Conservation (phyloP, 2,888 invertebrate genomes). For the Lasioglossum calceatum region DNA sequence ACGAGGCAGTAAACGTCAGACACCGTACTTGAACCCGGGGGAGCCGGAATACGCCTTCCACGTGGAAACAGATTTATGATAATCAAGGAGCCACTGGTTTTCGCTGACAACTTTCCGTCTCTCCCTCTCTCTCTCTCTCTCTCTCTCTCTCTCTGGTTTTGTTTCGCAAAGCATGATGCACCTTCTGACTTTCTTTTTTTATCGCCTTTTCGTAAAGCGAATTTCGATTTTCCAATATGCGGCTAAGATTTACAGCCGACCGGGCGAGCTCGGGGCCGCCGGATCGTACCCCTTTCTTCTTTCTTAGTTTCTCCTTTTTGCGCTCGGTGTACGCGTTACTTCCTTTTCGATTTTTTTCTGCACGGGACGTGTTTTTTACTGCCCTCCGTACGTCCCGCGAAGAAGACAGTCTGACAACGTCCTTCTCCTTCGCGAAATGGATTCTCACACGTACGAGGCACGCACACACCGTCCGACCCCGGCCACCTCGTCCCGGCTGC, state of each 20-base stretch:
- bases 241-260: slow-evolving; percentile 60
- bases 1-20: slow-evolving; percentile 66
- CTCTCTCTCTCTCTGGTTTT: slow-evolving; percentile 1
- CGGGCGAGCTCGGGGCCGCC: slow-evolving; percentile 9
- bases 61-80: slow-evolving; percentile 70
- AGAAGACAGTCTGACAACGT: slow-evolving; percentile 68
- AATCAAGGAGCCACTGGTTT: slow-evolving; percentile 66
- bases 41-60: slow-evolving; percentile 45
- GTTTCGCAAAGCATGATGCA: background rate
- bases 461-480: slow-evolving; percentile 33
- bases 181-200: slow-evolving; percentile 13
- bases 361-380: slow-evolving; percentile 66
- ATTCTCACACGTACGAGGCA: slow-evolving; percentile 65
- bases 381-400: slow-evolving; percentile 64
- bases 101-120: slow-evolving; percentile 39
- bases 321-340: slow-evolving; percentile 51
- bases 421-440: slow-evolving; percentile 69
- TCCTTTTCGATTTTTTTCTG: slow-evolving; percentile 54
- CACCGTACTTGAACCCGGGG: slow-evolving; percentile 31
- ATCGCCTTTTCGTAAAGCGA: slow-evolving; percentile 48
- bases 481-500: slow-evolving; percentile 45
- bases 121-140: slow-evolving; percentile 13
- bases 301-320: slow-evolving; percentile 11
- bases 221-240: slow-evolving; percentile 70
- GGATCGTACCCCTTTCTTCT: slow-evolving; percentile 23